Evolutionary conservation across 2,113 vertebrate species (phyloP).

Genomic region (Camelus dromedarius): DNA sequence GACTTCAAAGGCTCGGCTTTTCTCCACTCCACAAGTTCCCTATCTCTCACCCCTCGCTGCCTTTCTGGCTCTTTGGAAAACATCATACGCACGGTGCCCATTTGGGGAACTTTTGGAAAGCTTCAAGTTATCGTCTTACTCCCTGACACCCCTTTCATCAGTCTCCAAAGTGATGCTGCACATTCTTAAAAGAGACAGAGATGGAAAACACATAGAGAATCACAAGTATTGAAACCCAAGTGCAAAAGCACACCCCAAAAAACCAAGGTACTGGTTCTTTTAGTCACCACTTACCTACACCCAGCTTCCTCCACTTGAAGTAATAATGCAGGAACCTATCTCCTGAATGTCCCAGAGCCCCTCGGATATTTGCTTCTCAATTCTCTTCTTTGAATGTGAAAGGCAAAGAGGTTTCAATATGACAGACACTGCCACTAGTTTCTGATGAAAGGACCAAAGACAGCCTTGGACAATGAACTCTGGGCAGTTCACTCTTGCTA

Average conservation of each 20-base stretch:
- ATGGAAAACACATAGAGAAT: neutral
- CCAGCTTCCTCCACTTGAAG: neutral
- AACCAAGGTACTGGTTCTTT: neutral
- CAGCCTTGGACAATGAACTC: neutral
- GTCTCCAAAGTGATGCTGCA: neutral
- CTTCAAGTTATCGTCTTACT: neutral
- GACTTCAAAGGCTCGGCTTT: slow-evolving; percentile 25
- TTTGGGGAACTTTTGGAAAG: neutral
- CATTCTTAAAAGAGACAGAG: neutral
- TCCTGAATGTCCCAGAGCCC: neutral
- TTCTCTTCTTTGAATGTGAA: neutral
- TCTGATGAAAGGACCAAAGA: neutral
- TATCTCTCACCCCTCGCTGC: neutral
- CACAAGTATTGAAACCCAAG: neutral
- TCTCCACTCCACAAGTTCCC: neutral
- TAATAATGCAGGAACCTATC: neutral
- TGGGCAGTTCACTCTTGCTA: neutral
- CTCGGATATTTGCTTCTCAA: neutral
- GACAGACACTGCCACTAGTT: neutral
- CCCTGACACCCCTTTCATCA: neutral
- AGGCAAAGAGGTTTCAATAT: neutral
- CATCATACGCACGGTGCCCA: neutral
- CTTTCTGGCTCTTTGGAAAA: neutral
- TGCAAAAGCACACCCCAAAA: neutral
- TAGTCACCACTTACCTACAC: neutral